phyloP scores from a whole-genome alignment of 2,113 vertebrate genomes.

The Podarcis cretensis region DNA sequence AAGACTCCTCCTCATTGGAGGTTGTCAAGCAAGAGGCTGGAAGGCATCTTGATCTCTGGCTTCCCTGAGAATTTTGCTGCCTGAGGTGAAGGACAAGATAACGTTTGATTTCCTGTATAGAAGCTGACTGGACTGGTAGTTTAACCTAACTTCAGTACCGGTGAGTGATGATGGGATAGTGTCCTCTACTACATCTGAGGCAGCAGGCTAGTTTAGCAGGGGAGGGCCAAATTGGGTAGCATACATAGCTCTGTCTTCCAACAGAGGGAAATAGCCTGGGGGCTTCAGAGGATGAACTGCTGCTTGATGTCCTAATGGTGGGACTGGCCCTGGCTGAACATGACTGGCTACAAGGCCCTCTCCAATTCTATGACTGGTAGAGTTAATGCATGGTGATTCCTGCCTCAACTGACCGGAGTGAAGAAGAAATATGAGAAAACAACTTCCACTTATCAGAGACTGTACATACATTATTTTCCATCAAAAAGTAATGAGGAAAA shows the following conservation, averaged over 20 bases:
- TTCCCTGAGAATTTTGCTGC: background rate
- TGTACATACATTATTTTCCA: background rate
- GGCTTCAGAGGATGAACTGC: background rate
- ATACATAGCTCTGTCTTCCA: no score
- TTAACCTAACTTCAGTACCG: no score
- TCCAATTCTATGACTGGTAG: background rate
- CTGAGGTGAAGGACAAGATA: no score
- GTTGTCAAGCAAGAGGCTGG: background rate
- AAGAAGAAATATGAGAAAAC: background rate
- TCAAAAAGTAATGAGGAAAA: background rate
- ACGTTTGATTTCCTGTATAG: no score
- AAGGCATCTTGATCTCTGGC: background rate
- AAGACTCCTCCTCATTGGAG: background rate
- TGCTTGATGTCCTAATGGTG: background rate
- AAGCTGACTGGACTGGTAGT: no score
- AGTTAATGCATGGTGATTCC: background rate
- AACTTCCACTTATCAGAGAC: background rate
- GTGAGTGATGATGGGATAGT: no score
- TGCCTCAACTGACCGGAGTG: background rate
- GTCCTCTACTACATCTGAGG: no score
- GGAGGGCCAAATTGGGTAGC: no score
- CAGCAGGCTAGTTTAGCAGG: no score
- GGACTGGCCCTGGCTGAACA: background rate
- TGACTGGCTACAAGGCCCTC: background rate
- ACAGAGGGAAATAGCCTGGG: no score